phyloP scores from a whole-genome alignment of 2,888 invertebrate species.

The Xestia sexstrigata region DNA sequence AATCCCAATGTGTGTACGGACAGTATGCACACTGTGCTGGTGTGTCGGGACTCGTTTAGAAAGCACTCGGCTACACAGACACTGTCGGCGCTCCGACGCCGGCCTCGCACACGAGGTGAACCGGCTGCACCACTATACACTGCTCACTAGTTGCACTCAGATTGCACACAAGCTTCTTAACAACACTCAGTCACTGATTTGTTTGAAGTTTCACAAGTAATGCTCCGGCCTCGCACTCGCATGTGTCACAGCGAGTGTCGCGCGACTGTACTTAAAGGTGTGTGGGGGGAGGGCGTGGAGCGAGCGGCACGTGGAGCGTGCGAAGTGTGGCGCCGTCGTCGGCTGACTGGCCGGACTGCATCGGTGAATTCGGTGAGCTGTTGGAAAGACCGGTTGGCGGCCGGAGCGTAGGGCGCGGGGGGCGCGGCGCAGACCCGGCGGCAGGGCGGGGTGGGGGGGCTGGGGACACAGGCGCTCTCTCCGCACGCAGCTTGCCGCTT shows the following conservation, averaged over 20 bases:
- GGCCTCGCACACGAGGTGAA: conserved; percentile 79
- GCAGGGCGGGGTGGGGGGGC: conserved; percentile 35
- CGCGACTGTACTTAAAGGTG: conserved; percentile 73
- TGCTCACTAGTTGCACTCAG: conserved; percentile 66
- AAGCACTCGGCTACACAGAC: conserved; percentile 66
- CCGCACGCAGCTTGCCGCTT: conserved; percentile 79
- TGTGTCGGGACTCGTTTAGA: conserved; percentile 66
- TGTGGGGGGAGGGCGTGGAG: conserved; percentile 65
- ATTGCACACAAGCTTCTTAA: conserved; percentile 47
- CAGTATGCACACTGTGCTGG: conserved; percentile 55
- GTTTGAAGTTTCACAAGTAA: conserved; percentile 70
- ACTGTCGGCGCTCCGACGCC: conserved; percentile 72
- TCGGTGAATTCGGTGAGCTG: conserved; percentile 68
- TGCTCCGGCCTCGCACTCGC: conserved; percentile 48
- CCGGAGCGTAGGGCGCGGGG: conserved; percentile 58
- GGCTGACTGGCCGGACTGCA: conserved; percentile 77
- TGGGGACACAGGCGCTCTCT: conserved; percentile 65
- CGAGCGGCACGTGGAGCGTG: conserved; percentile 22
- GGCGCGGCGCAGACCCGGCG: conserved; percentile 53
- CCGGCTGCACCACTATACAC: conserved; percentile 77
- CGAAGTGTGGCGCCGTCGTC: conserved; percentile 65
- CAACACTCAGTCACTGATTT: conserved; percentile 60
- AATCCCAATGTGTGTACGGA: conserved; percentile 61
- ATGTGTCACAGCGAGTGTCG: conserved; percentile 64
- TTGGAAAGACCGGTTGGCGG: conserved; percentile 66